These are phyloP conservation scores for Lepidocyrtinus sp. DNA, from an alignment of 2,888 invertebrate genomes.

Conservation along the genomic window DNA sequence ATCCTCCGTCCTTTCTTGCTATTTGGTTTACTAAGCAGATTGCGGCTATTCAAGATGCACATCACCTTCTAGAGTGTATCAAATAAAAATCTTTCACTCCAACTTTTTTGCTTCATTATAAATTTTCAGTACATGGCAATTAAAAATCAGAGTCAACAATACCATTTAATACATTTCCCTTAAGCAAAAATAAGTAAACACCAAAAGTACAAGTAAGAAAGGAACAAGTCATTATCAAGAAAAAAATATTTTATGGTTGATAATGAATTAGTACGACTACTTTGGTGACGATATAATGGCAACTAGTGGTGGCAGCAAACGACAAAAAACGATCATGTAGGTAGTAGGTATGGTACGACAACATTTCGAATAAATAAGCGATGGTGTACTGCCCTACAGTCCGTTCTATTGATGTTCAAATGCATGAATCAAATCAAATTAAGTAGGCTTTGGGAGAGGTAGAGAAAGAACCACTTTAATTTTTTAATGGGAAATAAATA, in stretches of 20 bases:
- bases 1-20: too few relatives aligned
- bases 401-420: not conserved
- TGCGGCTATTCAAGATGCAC: too few relatives aligned
- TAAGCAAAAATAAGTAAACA: not conserved
- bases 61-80: too few relatives aligned
- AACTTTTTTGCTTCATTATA: too few relatives aligned
- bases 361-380: too few relatives aligned
- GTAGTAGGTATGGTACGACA: not conserved
- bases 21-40: too few relatives aligned
- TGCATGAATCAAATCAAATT: slow-evolving; percentile 1
- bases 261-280: slow-evolving; percentile 53
- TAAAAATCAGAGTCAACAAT: slow-evolving; percentile 28
- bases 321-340: too few relatives aligned
- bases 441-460: not conserved
- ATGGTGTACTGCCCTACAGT: not conserved
- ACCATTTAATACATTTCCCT: slow-evolving; percentile 15
- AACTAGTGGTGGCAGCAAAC: slow-evolving; percentile 12
- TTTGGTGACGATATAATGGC: too few relatives aligned
- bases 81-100: too few relatives aligned
- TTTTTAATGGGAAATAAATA: slow-evolving; percentile 59
- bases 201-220: not conserved
- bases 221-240: slow-evolving; percentile 39
- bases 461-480: slow-evolving; percentile 51
- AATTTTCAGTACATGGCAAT: too few relatives aligned
- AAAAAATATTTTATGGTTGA: slow-evolving; percentile 38